These are phyloP conservation scores for Eilema griseolum DNA, from an alignment of 2,888 invertebrate genomes.

Conservation along the genomic window DNA sequence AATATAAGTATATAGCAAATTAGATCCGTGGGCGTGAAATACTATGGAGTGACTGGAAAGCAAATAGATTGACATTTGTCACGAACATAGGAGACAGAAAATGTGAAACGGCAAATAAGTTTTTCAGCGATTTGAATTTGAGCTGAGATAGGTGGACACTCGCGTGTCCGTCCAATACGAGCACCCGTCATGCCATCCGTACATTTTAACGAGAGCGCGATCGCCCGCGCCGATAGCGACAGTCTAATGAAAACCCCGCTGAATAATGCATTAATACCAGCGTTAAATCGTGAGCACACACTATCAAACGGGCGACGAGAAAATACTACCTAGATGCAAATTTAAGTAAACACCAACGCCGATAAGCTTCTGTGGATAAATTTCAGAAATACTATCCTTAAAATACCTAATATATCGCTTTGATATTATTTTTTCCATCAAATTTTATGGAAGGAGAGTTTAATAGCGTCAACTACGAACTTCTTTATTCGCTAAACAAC, in stretches of 20 bases:
- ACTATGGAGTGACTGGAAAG: conserved; percentile 24
- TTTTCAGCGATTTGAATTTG: conserved; percentile 63
- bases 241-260: conserved; percentile 85
- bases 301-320: conserved; percentile 79
- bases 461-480: not conserved
- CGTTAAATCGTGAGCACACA: conserved; percentile 86
- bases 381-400: conserved; percentile 66
- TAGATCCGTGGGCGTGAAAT: conserved; percentile 8
- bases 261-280: conserved; percentile 87
- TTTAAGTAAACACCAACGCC: conserved; percentile 78
- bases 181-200: conserved; percentile 85
- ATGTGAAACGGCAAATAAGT: conserved; percentile 55
- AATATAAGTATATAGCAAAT: not conserved
- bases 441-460: not conserved
- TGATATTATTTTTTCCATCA: not conserved
- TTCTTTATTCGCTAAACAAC: not conserved
- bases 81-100: conserved; percentile 52
- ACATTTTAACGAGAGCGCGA: conserved; percentile 86
- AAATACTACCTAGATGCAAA: conserved; percentile 81
- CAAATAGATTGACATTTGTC: conserved; percentile 51
- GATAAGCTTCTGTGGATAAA: conserved; percentile 77
- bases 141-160: conserved; percentile 68
- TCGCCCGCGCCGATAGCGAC: conserved; percentile 80
- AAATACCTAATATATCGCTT: not conserved
- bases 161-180: conserved; percentile 71